These are phyloP conservation scores for Callocephalon fimbriatum DNA, from an alignment of 2,113 vertebrate genomes.

Conservation along the genomic window DNA sequence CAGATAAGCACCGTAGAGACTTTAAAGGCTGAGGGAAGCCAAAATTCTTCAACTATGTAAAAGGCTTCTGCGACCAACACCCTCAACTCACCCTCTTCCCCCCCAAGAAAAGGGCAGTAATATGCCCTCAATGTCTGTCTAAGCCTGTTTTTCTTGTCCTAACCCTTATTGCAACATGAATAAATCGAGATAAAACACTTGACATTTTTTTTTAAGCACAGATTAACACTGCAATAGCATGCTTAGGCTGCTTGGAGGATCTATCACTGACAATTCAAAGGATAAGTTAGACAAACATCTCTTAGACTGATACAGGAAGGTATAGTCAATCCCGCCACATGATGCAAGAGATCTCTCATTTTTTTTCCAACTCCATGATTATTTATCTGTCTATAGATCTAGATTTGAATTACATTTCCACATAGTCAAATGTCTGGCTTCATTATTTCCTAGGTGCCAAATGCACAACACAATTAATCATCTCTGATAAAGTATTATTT, in stretches of 20 bases:
- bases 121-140: background rate
- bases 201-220: background rate
- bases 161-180: background rate
- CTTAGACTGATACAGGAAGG: background rate
- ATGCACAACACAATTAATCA: background rate
- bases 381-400: background rate
- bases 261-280: background rate
- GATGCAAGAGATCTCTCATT: background rate
- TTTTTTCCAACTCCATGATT: background rate
- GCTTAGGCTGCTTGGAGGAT: background rate
- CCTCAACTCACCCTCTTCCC: background rate
- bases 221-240: background rate
- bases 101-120: background rate
- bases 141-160: background rate
- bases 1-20: background rate
- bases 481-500: background rate
- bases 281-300: background rate
- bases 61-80: background rate
- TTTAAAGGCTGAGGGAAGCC: background rate
- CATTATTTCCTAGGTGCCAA: background rate
- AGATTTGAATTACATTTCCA: background rate
- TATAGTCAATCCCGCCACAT: fast-evolving
- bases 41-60: background rate
- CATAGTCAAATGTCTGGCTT: background rate
- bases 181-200: background rate